phyloP scores from a whole-genome alignment of 2,113 vertebrate genomes.

The Alouatta palliata region DNA sequence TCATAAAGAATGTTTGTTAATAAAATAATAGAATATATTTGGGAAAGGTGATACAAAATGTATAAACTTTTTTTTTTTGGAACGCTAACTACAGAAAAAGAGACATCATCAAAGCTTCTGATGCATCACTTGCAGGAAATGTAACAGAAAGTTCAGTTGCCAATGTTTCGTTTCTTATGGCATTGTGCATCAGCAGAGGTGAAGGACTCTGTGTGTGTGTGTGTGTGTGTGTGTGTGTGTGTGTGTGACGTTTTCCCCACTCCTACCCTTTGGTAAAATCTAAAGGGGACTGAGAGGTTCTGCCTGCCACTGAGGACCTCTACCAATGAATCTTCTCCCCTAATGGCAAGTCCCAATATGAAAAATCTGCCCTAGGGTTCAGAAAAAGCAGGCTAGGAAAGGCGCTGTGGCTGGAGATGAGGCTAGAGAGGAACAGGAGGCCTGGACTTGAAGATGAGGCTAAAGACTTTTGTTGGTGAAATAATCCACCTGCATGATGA shows the following conservation, averaged over 20 bases:
- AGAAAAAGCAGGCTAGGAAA: neutral
- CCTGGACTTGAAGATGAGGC: neutral
- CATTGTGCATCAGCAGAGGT: neutral
- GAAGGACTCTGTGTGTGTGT: neutral
- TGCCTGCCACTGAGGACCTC: neutral
- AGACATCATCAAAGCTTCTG: neutral
- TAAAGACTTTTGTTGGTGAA: neutral
- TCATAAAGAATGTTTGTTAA: neutral
- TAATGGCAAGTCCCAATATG: neutral
- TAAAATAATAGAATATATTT: neutral
- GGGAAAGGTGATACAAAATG: neutral
- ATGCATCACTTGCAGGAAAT: neutral
- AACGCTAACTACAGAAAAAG: neutral
- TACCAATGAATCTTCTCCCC: neutral
- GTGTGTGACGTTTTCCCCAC: neutral
- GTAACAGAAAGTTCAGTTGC: neutral
- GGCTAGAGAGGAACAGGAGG: neutral
- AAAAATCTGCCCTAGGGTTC: neutral
- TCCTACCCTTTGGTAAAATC: neutral
- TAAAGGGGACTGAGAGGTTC: neutral
- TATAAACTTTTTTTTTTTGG: neutral
- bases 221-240: neutral
- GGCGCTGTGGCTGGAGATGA: neutral
- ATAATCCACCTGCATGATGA: neutral
- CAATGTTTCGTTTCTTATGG: neutral